phyloP scores from a whole-genome alignment of 2,888 invertebrate species.

The Stenoptilia bipunctidactyla region DNA sequence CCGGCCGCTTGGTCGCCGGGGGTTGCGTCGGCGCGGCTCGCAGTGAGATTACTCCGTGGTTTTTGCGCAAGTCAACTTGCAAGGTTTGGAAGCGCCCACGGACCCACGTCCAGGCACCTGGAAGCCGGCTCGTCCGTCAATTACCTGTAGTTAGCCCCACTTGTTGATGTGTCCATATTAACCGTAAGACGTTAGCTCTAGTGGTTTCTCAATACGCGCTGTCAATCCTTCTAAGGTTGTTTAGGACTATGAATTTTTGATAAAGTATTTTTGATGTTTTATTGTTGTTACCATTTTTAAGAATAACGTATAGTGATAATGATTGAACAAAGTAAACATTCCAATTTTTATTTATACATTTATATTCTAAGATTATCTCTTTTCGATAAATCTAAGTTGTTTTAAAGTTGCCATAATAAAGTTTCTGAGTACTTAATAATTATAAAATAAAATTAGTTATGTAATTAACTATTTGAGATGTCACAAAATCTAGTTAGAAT shows the following conservation, averaged over 20 bases:
- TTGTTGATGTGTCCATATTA: slow-evolving; percentile 57
- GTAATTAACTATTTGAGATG: no score
- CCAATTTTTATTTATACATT: slow-evolving; percentile 31
- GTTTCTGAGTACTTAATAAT: neutral
- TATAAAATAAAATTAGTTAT: slow-evolving; percentile 5
- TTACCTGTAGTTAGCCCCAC: slow-evolving; percentile 37
- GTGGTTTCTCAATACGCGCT: slow-evolving; percentile 23
- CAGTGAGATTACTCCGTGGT: no score
- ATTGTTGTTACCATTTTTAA: slow-evolving; percentile 54
- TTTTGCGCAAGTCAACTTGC: no score
- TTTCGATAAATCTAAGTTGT: slow-evolving; percentile 13
- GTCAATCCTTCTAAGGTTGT: slow-evolving; percentile 23
- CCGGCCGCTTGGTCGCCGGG: no score
- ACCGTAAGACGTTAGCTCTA: slow-evolving; percentile 34
- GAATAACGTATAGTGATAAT: slow-evolving; percentile 25
- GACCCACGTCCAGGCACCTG: no score
- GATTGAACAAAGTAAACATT: slow-evolving; percentile 47
- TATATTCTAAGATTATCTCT: slow-evolving; percentile 3
- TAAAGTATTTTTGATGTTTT: slow-evolving; percentile 52
- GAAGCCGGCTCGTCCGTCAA: slow-evolving; percentile 43
- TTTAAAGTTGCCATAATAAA: slow-evolving; percentile 1
- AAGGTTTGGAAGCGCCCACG: no score
- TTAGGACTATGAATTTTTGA: slow-evolving; percentile 31
- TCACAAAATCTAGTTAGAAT: slow-evolving; percentile 3
- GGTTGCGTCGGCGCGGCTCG: no score